Evolutionary conservation across 1,140 invertebrate genomes (phyloP), one percentile per base, ranked within the genome.

Genomic region (Drosophila ananassae): DNA sequence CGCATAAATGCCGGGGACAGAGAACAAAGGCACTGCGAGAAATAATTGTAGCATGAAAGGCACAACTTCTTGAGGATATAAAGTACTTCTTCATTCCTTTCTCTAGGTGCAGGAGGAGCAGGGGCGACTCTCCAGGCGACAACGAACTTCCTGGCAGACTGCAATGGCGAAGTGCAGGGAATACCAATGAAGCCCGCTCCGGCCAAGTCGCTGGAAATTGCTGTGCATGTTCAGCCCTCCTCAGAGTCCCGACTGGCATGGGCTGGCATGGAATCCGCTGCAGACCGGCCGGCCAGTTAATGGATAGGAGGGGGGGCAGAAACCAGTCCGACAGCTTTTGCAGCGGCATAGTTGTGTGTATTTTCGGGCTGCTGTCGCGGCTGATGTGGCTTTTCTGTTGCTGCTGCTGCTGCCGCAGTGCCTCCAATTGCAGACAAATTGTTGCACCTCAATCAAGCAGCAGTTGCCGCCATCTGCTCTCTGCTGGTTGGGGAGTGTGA

Each of bases 401-500:
- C 30, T 7, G 32, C 37, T 48, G 56, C 13, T 51, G 50, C 24
- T 76, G 56, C 32, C 34, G 68, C 44, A 47, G 50, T 64, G 72
- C 75, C 61, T 83, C 59, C 79, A 78, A 74, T 83, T 80, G 81
- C 73, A 82, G 82, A 82, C 83, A 85, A 87, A 82, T 75, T 89
- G 83, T 89, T 84, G 81, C 76, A 87, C 82, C 82, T 87, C 82
- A 87, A 85, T 85, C 81, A 73, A 53, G 54, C 80, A 83, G 80
- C 79, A 71, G 80, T 76, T 55, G 73, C 50, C 44, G 73, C 44
- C 73, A 75, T 47, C 72, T 68, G 73, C 72, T 37, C 24, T 59
- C 25, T 28, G 25, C 5, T 28, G 25, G 5, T 28, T 17, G 17
- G 17, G 17, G 17, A 17, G 17, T 53, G 6, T 25, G 39, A 39